Evolutionary conservation across 2,888 invertebrate genomes (phyloP).

Genomic region (Harpalus rubripes): DNA sequence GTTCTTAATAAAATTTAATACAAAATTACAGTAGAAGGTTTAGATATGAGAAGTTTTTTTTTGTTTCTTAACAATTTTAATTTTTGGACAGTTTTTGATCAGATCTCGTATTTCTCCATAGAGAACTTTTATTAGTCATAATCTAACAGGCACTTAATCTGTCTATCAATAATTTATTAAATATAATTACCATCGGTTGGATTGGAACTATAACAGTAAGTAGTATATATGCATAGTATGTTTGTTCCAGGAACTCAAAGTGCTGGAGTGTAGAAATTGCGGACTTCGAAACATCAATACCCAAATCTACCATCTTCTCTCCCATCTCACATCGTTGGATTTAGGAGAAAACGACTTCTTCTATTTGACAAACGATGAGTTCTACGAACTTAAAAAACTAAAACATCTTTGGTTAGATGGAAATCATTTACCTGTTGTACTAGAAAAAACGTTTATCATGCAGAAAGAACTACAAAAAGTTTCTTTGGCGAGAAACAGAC

Average conservation of each 20-base stretch:
- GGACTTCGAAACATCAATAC: constrained; percentile 87
- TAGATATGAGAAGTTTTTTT: too few relatives aligned
- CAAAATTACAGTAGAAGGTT: too few relatives aligned
- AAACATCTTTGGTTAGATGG: constrained; percentile 85
- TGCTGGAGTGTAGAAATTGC: constrained; percentile 87
- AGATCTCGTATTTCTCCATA: too few relatives aligned
- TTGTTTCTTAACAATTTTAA: too few relatives aligned
- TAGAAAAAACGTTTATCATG: constrained; percentile 84
- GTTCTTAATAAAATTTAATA: too few relatives aligned
- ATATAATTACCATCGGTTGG: neutral
- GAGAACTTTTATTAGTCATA: too few relatives aligned
- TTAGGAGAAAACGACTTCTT: constrained; percentile 88
- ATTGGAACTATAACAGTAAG: neutral
- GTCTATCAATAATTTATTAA: too few relatives aligned
- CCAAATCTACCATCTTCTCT: constrained; percentile 87
- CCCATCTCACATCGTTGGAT: constrained; percentile 86
- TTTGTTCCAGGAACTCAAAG: constrained; percentile 82
- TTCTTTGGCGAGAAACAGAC: constrained; percentile 85
- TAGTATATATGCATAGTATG: constrained; percentile 19
- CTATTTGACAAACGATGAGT: constrained; percentile 86
- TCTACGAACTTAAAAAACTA: constrained; percentile 83
- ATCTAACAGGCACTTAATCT: too few relatives aligned
- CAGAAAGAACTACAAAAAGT: constrained; percentile 79
- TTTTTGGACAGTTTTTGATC: too few relatives aligned
- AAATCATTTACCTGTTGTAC: constrained; percentile 87